Evolutionary conservation across 2,888 invertebrate genomes (phyloP), one percentile per base, ranked within the genome.

Genomic region (Uropetala carovei): DNA sequence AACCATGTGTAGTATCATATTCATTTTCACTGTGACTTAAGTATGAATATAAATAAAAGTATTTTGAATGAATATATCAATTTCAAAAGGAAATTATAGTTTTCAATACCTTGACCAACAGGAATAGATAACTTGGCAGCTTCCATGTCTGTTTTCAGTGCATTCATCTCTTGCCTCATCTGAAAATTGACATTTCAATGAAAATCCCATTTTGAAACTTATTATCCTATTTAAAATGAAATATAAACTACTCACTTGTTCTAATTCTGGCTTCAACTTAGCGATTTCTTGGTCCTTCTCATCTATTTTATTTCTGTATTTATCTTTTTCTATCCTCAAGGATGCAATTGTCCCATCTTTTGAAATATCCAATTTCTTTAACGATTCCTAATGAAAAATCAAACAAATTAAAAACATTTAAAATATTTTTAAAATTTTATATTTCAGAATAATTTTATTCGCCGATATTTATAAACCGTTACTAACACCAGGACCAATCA

Each of bases 301-400:
- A 27, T 94, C 93, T 30, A 94, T 92, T 92, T 94, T 93, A 1
- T 93, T 93, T 43, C 93, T 93, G 22, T 94, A 93, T 11, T 93
- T 93, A 56, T 94, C 94, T 92, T 94, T 94, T 56, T 94, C 94
- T 18, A 94, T 91, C 93, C 94, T 94, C 58, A 95, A 93, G 5
- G 94, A 94, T 91, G 94, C 94, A 60, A 95, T 91, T 0, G 94
- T 94, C 0, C 93, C 94, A 91, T 93, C 94, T 93, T 93, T 94
- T 5, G 94, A 94, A n/a, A 93, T 93, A 84, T 94, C 94, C 30
- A 94, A 43, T 92, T 94, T 94, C 14, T 94, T 94, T 85, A 94
- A 93, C 0, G 94, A 95, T 57, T 95, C 94, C 93, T 93, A 75
- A 92, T 22, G 58, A 43, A 85, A 9, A 84, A 75, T 43, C 11